Base-by-base conservation (phyloP, 1,140 invertebrate genomes). In the Lepidurus couesii region DNA sequence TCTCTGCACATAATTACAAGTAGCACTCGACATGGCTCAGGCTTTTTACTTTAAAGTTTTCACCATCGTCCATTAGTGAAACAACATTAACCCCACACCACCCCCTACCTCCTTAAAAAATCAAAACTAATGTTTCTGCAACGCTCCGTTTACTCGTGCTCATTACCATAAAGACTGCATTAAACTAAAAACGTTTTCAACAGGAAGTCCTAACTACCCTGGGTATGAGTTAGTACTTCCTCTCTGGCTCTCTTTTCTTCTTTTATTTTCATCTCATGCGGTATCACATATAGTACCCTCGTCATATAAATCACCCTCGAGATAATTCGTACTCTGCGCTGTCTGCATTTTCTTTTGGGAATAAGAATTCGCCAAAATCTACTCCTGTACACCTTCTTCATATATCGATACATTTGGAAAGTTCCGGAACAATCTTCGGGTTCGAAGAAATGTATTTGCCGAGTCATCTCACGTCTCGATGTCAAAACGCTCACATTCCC, bases 401-500 rank as follows among this genome's bases (percentile, higher is more conserved):
- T n/a, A 65, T 65, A 65, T 7, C 53, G 53, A 21, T n/a, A 65
- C 53, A 34, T 34, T 34, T 34, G 3, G 34, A 34, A 34, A 34
- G 34, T 34, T 34, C 34, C 3, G 34, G 34, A 34, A 34, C 2
- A 34, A 34, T 4, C 34, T 34, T 34, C 34, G 34, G 34, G 34
- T 4, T 34, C 34, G 34, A 34, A 34, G 34, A 34, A 34, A 34
- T 65, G n/a, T 65, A 65, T 16, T 65, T 65, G n/a, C 53, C 53
- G 9, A 65, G 53, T 65, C 53, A 21, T 65, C 53, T 65, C 53
- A 65, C 53, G 53, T 65, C 53, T 65, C 53, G 8, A 16, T 65
- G 53, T 65, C 53, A 65, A 34, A 21, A 65, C 53, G 53, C 13
- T 65, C 53, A 65, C 53, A 65, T 11, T 65, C 53, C 53, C 53